These are phyloP conservation scores for Andricus curvator DNA, from an alignment of 2,888 invertebrate genomes.

Conservation along the genomic window DNA sequence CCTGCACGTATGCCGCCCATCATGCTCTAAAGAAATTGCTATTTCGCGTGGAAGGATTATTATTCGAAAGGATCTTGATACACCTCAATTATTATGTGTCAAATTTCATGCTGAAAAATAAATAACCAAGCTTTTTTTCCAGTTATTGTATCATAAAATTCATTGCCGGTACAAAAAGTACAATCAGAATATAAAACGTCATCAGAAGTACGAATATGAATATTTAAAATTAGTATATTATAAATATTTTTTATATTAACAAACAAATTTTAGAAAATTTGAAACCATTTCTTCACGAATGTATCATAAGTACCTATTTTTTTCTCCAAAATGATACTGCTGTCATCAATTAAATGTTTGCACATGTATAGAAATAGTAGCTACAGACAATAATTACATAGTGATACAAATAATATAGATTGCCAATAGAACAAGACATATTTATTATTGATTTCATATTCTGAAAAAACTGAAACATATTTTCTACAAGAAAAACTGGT, in stretches of 20 bases:
- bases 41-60: not conserved
- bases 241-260: too few relatives aligned
- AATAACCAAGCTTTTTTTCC: not conserved
- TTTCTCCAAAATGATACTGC: not conserved
- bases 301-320: not conserved
- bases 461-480: not conserved
- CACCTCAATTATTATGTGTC: not conserved
- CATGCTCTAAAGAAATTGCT: not conserved
- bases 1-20: slow-evolving; percentile 1
- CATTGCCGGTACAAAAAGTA: not conserved
- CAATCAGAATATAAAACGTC: not conserved
- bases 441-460: not conserved
- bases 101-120: not conserved
- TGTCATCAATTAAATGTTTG: not conserved
- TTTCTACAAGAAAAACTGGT: not conserved
- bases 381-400: too few relatives aligned
- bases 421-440: not conserved
- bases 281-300: not conserved
- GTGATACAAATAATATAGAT: not conserved
- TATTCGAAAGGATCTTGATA: not conserved
- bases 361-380: not conserved
- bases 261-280: not conserved
- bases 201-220: not conserved
- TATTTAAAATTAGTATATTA: not conserved
- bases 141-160: not conserved